Evolutionary conservation across 2,888 invertebrate species (phyloP).

Genomic region (Barypeithes pellucidus): DNA sequence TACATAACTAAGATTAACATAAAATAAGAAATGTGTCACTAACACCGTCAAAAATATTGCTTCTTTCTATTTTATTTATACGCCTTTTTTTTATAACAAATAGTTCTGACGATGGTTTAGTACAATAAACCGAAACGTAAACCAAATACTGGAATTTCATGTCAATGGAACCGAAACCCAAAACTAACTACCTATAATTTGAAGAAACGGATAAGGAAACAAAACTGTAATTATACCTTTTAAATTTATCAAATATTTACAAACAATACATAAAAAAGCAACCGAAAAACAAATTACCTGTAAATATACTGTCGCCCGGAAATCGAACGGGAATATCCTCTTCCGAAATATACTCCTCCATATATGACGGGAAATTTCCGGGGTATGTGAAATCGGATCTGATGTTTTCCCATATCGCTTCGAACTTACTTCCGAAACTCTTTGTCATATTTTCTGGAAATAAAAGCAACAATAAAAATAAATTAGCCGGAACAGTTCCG

Average conservation of each 20-base stretch:
- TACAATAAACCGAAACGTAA: too few species aligned
- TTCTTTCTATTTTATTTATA: too few species aligned
- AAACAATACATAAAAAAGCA: background rate
- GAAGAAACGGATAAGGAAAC: too few species aligned
- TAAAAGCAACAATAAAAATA: slow-evolving; percentile 24
- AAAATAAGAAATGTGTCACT: too few species aligned
- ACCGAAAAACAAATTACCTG: slow-evolving; percentile 36
- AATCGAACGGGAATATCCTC: slow-evolving; percentile 70
- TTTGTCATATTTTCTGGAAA: slow-evolving; percentile 80
- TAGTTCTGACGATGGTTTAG: too few species aligned
- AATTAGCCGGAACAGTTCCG: background rate
- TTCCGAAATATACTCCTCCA: slow-evolving; percentile 83
- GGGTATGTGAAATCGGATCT: slow-evolving; percentile 81
- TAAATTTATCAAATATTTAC: background rate
- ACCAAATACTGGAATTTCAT: too few species aligned
- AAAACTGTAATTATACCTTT: too few species aligned
- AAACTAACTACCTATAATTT: too few species aligned
- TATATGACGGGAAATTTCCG: slow-evolving; percentile 79
- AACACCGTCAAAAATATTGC: too few species aligned
- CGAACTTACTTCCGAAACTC: slow-evolving; percentile 81
- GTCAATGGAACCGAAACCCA: too few species aligned
- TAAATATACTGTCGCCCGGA: slow-evolving; percentile 60
- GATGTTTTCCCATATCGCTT: slow-evolving; percentile 81
- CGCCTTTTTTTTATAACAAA: too few species aligned
- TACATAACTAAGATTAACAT: too few species aligned